These are phyloP conservation scores for Heteromyza rotundicornis DNA, from an alignment of 2,888 invertebrate genomes.

Conservation along the genomic window DNA sequence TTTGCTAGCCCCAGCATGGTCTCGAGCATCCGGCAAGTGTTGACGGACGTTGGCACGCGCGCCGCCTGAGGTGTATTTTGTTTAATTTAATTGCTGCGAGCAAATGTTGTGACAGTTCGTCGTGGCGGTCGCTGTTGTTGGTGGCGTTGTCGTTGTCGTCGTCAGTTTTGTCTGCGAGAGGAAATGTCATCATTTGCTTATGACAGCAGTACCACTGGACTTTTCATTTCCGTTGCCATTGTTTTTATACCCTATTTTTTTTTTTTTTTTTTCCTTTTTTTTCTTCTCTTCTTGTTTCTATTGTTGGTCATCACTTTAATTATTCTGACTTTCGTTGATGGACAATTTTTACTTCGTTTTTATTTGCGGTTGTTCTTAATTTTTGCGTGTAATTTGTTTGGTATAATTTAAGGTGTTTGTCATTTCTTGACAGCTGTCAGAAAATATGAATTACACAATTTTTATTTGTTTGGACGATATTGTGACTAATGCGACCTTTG, in stretches of 20 bases:
- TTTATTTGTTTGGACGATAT: neutral
- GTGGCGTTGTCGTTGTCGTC: neutral
- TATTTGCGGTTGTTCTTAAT: neutral
- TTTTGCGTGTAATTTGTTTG: too few relatives aligned
- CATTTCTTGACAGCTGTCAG: neutral
- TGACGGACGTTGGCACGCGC: neutral
- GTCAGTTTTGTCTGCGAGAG: neutral
- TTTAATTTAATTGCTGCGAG: neutral
- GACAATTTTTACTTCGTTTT: neutral
- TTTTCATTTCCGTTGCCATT: too few relatives aligned
- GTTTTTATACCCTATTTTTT: too few relatives aligned
- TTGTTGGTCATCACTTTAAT: neutral
- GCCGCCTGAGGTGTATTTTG: constrained; percentile 2
- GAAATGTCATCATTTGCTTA: neutral
- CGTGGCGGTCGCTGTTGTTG: neutral
- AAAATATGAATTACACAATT: neutral
- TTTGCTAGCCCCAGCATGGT: neutral
- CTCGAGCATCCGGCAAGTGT: neutral
- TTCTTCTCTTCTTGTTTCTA: neutral
- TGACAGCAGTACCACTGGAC: too few relatives aligned
- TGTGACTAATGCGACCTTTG: neutral
- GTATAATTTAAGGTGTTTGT: neutral
- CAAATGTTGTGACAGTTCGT: neutral
- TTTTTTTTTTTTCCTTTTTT: neutral
- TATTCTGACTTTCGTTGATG: neutral